Percentiles rank a stretch among this genome's conserved stretches.
Conservation (phyloP, 2,888 invertebrate species). For the Epinotia ramella region DNA sequence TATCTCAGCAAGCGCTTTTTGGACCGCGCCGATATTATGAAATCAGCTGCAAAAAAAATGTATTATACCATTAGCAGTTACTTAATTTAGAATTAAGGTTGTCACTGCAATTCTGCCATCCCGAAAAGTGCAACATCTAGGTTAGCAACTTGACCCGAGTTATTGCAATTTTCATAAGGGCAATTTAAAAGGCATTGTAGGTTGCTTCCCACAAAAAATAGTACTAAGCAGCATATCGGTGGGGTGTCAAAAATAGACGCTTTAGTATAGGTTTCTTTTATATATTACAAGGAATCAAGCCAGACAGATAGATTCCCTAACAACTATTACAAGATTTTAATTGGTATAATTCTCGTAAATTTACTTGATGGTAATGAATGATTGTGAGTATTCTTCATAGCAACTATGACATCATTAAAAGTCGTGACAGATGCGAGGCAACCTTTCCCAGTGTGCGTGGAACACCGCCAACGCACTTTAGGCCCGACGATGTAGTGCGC, state of each 20-base stretch:
- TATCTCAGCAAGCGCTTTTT: slow-evolving; percentile 4
- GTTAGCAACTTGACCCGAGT: neutral
- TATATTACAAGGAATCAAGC: neutral
- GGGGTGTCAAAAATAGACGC: neutral
- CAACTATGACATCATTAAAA: neutral
- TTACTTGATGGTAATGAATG: neutral
- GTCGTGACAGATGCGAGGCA: slow-evolving; percentile 7
- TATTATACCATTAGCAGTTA: neutral
- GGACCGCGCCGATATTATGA: slow-evolving; percentile 2
- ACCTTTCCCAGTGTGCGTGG: neutral
- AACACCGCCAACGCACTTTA: slow-evolving; percentile 9
- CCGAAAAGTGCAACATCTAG: neutral
- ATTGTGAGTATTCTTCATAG: neutral
- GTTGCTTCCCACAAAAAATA: neutral
- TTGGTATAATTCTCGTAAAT: neutral
- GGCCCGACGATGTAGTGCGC: slow-evolving; percentile 37
- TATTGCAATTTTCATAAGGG: no score
- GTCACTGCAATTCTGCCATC: neutral
- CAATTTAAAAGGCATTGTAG: neutral
- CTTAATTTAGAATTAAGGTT: neutral
- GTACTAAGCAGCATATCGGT: neutral
- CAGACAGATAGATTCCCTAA: neutral
- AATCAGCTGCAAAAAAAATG: slow-evolving; percentile 1
- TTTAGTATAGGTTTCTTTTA: neutral
- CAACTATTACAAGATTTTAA: neutral